These are phyloP conservation scores for Sparus aurata DNA, from an alignment of 2,797 vertebrate species.

Conservation along the genomic window DNA sequence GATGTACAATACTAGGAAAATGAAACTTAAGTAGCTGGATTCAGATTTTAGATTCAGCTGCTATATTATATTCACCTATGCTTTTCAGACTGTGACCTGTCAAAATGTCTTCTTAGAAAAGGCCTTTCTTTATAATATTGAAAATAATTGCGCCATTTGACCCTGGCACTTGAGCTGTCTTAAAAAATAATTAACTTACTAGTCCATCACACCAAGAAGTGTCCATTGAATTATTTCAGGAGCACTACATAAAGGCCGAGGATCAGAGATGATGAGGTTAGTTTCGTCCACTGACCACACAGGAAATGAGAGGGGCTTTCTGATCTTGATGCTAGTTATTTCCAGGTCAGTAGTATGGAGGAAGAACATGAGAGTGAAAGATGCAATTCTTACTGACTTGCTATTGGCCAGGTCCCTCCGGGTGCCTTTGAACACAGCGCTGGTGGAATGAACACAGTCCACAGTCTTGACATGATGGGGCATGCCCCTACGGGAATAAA, in stretches of 20 bases:
- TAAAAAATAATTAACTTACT: conserved; percentile 10
- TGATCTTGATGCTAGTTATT: conserved; percentile 50
- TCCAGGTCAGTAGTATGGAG: conserved; percentile 34
- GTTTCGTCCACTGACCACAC: conserved; percentile 23
- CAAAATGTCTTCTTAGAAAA: background rate
- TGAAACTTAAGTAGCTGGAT: background rate
- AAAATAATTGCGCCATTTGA: conserved; percentile 7
- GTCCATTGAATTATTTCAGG: background rate
- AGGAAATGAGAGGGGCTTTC: conserved; percentile 30
- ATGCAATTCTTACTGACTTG: conserved; percentile 33
- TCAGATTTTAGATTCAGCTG: background rate
- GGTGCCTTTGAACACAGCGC: conserved; percentile 27
- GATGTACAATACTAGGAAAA: background rate
- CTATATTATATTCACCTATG: background rate
- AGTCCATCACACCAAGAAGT: background rate
- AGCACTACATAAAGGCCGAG: conserved; percentile 8
- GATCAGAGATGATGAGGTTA: conserved; percentile 45
- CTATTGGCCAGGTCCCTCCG: conserved; percentile 20
- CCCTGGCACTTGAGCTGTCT: background rate
- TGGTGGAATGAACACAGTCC: conserved; percentile 13
- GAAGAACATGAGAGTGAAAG: conserved; percentile 28
- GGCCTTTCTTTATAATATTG: background rate
- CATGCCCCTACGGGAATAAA: conserved; percentile 1
- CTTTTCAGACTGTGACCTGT: background rate
- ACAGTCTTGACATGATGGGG: conserved; percentile 6